Evolutionary conservation across 2,797 vertebrate genomes (phyloP), one percentile per base, ranked within the genome.

Genomic region (Platyrinchus mystaceus): DNA sequence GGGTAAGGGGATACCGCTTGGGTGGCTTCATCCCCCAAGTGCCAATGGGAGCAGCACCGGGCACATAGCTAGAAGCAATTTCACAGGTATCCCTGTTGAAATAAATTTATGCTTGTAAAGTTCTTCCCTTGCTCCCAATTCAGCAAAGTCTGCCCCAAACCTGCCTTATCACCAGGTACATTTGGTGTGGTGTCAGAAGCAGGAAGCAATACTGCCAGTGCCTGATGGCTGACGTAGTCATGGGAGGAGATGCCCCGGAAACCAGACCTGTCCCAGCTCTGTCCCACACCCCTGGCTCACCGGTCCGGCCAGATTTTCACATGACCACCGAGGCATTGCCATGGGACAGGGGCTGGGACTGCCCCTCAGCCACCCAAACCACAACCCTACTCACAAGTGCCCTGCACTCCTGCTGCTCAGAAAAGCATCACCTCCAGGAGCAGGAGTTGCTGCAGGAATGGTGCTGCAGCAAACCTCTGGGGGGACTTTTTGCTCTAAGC

Each of bases 141-240:
- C 56, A 85, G 76, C 83, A 86, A 76, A 62, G 27, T 50, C 36
- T 68, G 59, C 28, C 47, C 34, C 2, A 92, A 87, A 30, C 19
- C 14, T 32, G 4, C 28, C 66, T 41, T 41, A n/a, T 68, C 2
- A 3, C 27, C 2, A 15, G 0, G 0, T n/a, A 73, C 46, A 79
- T 82, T 55, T 39, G 58, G 43, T 63, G 46, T 1, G 0, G 15
- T 70, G 36, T 58, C 6, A 14, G 62, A 81, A 94, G 52, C 32
- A 43, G 28, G 49, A 37, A 58, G 32, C 2, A 10, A n/a, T 41
- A 36, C 28, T 6, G 0, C 17, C 1, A 0, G 23, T 32, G 26
- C 15, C 34, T 1, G 10, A 59, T 43, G 55, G 53, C 37, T 71
- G 79, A 62, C 1, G 0, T 2, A 7, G 43, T 36, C 5, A 5